Conservation (phyloP, 1,140 invertebrate species). For the Megalonaias nervosa region DNA sequence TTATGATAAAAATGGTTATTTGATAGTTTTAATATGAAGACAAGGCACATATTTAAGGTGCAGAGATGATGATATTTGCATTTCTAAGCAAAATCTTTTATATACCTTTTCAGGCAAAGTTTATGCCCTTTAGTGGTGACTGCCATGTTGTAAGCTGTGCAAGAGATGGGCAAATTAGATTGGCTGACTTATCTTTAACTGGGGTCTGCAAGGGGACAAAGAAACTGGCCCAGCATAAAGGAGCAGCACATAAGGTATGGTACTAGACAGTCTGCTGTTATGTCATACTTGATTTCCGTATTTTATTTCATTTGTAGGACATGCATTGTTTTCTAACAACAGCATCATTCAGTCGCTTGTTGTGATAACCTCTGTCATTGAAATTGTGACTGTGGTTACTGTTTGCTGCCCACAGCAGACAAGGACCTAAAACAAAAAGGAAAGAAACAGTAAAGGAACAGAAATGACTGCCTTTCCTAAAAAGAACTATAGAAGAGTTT, state of each 20-base stretch:
- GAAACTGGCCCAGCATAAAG: slow-evolving; percentile 80
- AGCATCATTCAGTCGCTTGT: too few species aligned
- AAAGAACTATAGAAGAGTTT: too few species aligned
- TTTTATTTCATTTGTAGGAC: too few species aligned
- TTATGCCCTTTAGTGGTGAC: slow-evolving; percentile 80
- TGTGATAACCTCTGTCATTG: too few species aligned
- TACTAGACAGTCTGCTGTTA: background rate
- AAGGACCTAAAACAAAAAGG: too few species aligned
- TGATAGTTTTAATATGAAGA: background rate
- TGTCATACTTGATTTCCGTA: too few species aligned
- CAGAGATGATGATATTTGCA: background rate
- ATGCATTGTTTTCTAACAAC: too few species aligned
- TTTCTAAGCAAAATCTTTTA: background rate
- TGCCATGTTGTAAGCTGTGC: slow-evolving; percentile 89
- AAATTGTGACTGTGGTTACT: too few species aligned
- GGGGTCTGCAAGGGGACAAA: slow-evolving; percentile 74
- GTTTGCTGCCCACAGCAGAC: too few species aligned
- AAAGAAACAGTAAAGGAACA: too few species aligned
- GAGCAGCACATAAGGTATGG: slow-evolving; percentile 80
- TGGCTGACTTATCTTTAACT: slow-evolving; percentile 75
- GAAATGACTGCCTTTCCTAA: too few species aligned
- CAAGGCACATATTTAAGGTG: background rate
- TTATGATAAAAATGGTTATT: background rate
- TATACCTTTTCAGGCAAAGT: slow-evolving; percentile 76
- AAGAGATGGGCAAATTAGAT: slow-evolving; percentile 88